Conservation (phyloP, 2,113 vertebrate genomes). For the Lagopus leucura region DNA sequence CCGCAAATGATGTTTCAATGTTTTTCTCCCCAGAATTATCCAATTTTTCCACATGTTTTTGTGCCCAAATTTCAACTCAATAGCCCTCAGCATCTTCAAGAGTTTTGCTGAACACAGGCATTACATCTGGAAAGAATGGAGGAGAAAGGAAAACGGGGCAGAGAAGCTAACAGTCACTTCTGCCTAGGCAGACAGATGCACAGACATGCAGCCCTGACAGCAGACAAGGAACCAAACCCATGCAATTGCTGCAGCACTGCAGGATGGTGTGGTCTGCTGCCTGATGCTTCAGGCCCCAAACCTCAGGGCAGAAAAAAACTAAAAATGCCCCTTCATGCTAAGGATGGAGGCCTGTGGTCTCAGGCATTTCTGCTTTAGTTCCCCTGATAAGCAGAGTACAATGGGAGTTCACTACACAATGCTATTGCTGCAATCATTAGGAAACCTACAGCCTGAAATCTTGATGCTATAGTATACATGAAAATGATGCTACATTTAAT, state of each 20-base stretch:
- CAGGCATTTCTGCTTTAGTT: neutral
- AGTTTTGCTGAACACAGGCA: neutral
- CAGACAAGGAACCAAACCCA: neutral
- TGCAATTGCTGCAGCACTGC: neutral
- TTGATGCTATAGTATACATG: neutral
- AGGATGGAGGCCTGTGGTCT: neutral
- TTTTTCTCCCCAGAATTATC: neutral
- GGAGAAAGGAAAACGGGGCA: neutral
- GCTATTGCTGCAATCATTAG: neutral
- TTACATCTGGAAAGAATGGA: neutral
- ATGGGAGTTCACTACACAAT: neutral
- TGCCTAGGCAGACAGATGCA: neutral
- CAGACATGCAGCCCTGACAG: neutral
- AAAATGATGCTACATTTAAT: neutral
- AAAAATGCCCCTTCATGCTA: neutral
- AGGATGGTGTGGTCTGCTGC: neutral
- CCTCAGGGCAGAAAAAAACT: neutral
- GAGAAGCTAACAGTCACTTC: neutral
- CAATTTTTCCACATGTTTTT: neutral
- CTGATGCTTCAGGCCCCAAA: neutral
- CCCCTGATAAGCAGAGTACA: neutral
- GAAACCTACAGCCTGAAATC: neutral
- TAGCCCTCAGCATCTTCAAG: neutral
- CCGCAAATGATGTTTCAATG: too few species aligned
- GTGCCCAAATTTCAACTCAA: neutral